Conservation (phyloP, 64 coral and sea anemone genomes). For the Stichodactyla mertensii region DNA sequence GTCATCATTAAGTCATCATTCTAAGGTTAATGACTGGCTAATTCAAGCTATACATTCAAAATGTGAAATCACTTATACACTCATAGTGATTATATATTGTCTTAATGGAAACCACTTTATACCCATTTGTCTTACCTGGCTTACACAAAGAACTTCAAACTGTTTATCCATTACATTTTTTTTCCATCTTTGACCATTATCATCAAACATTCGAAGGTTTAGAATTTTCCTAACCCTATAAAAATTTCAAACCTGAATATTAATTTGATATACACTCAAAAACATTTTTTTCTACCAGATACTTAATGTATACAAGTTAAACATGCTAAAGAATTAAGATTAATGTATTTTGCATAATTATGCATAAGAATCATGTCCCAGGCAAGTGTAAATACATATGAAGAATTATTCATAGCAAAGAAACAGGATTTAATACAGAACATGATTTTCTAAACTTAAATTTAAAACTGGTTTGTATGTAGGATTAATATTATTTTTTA, state of each 20-base stretch:
- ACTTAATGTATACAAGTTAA: not conserved
- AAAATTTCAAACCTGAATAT: not conserved
- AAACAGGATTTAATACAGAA: no score
- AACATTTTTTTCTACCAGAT: no score
- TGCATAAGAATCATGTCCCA: no score
- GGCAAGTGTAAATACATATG: no score
- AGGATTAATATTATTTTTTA: no score
- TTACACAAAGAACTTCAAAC: conserved; percentile 91
- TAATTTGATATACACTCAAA: not conserved
- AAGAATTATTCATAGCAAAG: no score
- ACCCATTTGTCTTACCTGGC: conserved; percentile 62
- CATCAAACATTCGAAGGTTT: conserved; percentile 94
- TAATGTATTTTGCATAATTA: no score
- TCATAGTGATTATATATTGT: no score
- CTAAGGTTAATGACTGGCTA: not conserved
- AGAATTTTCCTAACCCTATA: conserved; percentile 89
- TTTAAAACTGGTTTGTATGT: no score
- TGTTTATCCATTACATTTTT: conserved; percentile 89
- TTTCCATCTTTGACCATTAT: conserved; percentile 90
- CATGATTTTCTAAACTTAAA: no score
- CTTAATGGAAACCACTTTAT: not conserved
- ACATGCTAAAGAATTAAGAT: not conserved
- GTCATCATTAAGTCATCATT: not conserved
- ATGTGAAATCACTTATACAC: no score
- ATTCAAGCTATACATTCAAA: not conserved